These are phyloP conservation scores for Epinephelus fuscoguttatus DNA, from an alignment of 2,113 vertebrate species.

Conservation along the genomic window DNA sequence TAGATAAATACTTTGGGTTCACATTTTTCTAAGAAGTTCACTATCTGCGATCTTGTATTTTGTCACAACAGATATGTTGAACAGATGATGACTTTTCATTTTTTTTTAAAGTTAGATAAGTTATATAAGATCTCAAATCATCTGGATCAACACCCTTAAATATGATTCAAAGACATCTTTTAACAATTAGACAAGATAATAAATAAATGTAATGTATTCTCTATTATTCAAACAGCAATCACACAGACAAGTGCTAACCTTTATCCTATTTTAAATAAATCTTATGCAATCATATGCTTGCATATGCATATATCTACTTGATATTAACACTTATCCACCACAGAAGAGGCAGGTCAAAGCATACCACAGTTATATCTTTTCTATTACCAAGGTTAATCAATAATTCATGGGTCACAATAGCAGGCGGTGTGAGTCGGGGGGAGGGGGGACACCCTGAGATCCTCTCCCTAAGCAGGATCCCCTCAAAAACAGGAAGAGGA, in stretches of 20 bases:
- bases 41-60: conserved; percentile 17
- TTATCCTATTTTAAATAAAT: conserved; percentile 48
- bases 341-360: conserved; percentile 78
- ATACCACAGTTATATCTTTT: conserved; percentile 82
- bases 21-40: conserved; percentile 27
- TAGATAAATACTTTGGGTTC: conserved; percentile 30
- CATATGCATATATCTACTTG: conserved; percentile 75
- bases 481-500: conserved; percentile 73
- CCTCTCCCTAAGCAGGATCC: conserved; percentile 66
- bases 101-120: not conserved
- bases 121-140: conserved; percentile 1
- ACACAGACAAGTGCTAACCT: conserved; percentile 17
- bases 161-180: not conserved
- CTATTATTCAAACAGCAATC: conserved; percentile 24
- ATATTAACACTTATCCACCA: conserved; percentile 68
- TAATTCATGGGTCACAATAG: conserved; percentile 86
- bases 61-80: conserved; percentile 4
- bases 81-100: not conserved
- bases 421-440: conserved; percentile 65
- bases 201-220: not conserved
- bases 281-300: conserved; percentile 52
- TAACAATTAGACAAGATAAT: conserved; percentile 2
- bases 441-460: conserved; percentile 73
- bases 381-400: conserved; percentile 86
- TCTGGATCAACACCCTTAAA: not conserved